Evolutionary conservation across 35 echinoderm and acorn worm species (phyloP).

Genomic region (Lytechinus pictus): DNA sequence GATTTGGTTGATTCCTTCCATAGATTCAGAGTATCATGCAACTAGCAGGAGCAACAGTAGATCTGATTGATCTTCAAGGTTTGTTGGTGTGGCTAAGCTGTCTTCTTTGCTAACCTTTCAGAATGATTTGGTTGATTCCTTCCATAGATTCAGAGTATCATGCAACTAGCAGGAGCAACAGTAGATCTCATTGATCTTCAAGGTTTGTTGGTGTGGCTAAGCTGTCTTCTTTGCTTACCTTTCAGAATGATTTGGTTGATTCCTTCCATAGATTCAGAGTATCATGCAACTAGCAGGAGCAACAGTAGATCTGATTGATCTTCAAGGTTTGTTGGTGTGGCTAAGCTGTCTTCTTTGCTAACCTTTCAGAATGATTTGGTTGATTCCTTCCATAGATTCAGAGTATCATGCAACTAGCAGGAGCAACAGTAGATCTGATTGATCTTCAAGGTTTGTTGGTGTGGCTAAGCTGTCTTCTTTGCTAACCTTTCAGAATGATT

Average conservation of each 20-base stretch:
- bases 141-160: slow-evolving; percentile 85
- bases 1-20: not conserved
- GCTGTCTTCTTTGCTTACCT: too few relatives aligned
- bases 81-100: slow-evolving; percentile 95
- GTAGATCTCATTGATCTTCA: slow-evolving; percentile 95
- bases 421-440: slow-evolving; percentile 92
- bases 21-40: slow-evolving; percentile 96
- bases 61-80: slow-evolving; percentile 93
- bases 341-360: too few relatives aligned
- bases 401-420: slow-evolving; percentile 90
- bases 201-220: slow-evolving; percentile 94
- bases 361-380: too few relatives aligned
- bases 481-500: too few relatives aligned
- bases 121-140: too few relatives aligned
- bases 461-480: slow-evolving; percentile 93
- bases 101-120: too few relatives aligned
- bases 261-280: slow-evolving; percentile 74
- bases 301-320: slow-evolving; percentile 91
- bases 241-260: too few relatives aligned
- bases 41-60: slow-evolving; percentile 88
- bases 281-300: slow-evolving; percentile 95
- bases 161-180: slow-evolving; percentile 90
- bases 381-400: slow-evolving; percentile 68
- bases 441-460: slow-evolving; percentile 95
- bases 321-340: slow-evolving; percentile 95